Conservation (phyloP, 2,113 vertebrate species). For the Crotophaga sulcirostris region DNA sequence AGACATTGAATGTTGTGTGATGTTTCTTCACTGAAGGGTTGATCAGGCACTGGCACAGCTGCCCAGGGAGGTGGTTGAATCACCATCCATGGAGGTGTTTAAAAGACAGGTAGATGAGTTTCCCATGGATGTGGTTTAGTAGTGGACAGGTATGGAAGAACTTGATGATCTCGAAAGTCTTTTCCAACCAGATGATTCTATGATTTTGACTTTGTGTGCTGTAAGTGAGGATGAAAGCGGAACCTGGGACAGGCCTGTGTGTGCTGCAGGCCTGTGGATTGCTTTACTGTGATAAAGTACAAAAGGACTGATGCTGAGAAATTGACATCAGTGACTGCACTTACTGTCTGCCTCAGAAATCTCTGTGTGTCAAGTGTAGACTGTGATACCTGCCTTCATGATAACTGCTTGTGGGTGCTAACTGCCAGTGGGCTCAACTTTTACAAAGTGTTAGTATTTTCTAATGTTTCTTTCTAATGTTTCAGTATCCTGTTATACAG, state of each 20-base stretch:
- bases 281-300: background rate
- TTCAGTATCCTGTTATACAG: constrained; percentile 89
- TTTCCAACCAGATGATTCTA: too few relatives aligned
- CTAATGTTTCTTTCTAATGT: background rate
- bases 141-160: too few relatives aligned
- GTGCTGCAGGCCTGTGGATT: background rate
- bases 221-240: background rate
- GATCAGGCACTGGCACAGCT: too few relatives aligned
- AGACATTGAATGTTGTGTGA: background rate
- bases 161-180: too few relatives aligned
- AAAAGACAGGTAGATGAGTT: too few relatives aligned
- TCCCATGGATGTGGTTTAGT: too few relatives aligned
- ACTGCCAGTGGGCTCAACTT: background rate
- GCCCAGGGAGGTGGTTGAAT: too few relatives aligned
- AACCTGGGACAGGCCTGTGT: background rate
- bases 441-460: background rate
- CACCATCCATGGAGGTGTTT: too few relatives aligned
- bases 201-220: fast-evolving
- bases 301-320: background rate
- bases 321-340: background rate
- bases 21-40: background rate
- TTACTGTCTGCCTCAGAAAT: background rate
- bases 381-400: too few relatives aligned
- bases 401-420: background rate
- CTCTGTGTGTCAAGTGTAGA: background rate